Percentiles rank a stretch among this genome's conserved stretches.
Conservation (phyloP, 2,888 invertebrate genomes). For the Agrotis segetum region DNA sequence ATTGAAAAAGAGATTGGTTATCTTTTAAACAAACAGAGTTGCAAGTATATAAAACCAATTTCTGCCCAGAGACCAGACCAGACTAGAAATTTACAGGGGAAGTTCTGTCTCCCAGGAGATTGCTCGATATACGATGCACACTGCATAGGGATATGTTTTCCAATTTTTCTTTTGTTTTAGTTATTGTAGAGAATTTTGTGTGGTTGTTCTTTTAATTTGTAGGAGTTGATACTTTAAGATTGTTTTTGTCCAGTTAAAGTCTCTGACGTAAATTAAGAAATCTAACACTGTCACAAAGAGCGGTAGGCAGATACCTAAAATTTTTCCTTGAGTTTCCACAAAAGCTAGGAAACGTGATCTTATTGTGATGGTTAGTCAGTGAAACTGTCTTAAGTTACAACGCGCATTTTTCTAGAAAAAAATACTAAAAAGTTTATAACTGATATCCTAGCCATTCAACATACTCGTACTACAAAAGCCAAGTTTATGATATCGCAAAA, state of each 20-base stretch:
- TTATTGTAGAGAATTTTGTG: background rate
- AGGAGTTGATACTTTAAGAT: background rate
- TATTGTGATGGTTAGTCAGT: too few relatives aligned
- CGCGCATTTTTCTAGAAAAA: constrained; percentile 6
- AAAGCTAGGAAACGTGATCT: background rate
- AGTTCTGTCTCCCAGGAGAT: constrained; percentile 65
- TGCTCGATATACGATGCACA: constrained; percentile 45
- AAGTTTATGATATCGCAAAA: constrained; percentile 36
- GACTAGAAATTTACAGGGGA: constrained; percentile 60
- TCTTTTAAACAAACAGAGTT: constrained; percentile 52
- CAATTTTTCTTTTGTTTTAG: constrained; percentile 52
- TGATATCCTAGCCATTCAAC: constrained; percentile 6
- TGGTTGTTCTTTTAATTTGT: background rate
- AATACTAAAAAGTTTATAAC: constrained; percentile 6
- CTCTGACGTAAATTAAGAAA: background rate
- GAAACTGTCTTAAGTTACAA: background rate
- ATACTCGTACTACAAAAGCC: constrained; percentile 5
- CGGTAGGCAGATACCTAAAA: too few relatives aligned
- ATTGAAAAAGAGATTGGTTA: constrained; percentile 53
- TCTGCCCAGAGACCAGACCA: constrained; percentile 52
- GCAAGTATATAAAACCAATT: constrained; percentile 63
- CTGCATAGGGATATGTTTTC: constrained; percentile 49
- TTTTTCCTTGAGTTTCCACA: background rate
- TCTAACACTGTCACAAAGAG: too few relatives aligned
- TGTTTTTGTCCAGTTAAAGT: background rate